phyloP scores from a whole-genome alignment of 2,113 vertebrate genomes.

The Sialia sialis region DNA sequence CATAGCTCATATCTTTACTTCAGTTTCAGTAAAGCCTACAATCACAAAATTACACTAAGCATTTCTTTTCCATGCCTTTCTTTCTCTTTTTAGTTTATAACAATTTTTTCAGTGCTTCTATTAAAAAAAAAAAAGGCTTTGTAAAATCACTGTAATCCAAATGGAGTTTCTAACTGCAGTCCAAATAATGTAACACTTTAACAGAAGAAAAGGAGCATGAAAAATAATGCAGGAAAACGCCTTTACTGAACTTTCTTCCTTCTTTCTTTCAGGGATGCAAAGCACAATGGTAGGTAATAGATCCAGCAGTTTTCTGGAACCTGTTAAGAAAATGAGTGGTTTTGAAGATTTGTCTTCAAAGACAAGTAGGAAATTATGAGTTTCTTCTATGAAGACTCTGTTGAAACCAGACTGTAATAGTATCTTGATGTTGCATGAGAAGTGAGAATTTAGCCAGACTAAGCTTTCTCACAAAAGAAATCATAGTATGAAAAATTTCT shows the following conservation, averaged over 20 bases:
- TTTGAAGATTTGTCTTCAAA: neutral
- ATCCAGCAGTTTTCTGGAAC: neutral
- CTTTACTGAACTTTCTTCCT: neutral
- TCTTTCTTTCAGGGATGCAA: neutral
- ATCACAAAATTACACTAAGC: neutral
- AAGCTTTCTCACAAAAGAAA: neutral
- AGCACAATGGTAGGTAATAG: neutral
- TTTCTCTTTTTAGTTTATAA: neutral
- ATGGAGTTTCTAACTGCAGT: neutral
- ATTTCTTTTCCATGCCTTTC: neutral
- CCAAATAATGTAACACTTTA: neutral
- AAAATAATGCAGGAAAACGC: neutral
- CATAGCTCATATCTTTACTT: neutral
- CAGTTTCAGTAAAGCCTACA: neutral
- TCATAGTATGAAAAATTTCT: neutral
- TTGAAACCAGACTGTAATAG: neutral
- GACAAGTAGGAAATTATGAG: neutral
- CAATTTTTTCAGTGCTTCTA: neutral
- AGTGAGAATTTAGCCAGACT: neutral
- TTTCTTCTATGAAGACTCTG: neutral
- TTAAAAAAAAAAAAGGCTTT: neutral
- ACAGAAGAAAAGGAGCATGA: neutral
- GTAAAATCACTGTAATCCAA: neutral
- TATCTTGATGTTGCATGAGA: neutral
- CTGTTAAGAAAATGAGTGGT: neutral